Conservation (phyloP, 2,113 vertebrate genomes). For the Gambusia holbrooki region DNA sequence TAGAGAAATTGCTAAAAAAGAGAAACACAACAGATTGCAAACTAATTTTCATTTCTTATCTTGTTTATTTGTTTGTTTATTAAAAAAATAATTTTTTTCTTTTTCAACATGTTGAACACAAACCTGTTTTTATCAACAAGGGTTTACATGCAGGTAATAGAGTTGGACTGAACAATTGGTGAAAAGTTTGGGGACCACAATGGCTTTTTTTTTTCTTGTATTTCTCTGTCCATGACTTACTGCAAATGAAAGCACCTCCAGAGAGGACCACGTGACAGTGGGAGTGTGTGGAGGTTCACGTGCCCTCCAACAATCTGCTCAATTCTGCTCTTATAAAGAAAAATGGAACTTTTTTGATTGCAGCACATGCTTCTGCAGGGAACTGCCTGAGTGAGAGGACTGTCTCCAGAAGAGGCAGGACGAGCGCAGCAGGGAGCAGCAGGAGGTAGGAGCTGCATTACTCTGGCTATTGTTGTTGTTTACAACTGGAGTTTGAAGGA, state of each 20-base stretch:
- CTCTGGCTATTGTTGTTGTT: neutral
- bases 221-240: neutral
- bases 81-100: too few relatives aligned
- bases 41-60: too few relatives aligned
- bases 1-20: too few relatives aligned
- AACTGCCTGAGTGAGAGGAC: slow-evolving; percentile 43
- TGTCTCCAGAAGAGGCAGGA: slow-evolving; percentile 41
- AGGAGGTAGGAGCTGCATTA: slow-evolving; percentile 43
- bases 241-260: slow-evolving; percentile 78
- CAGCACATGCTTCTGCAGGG: slow-evolving; percentile 54
- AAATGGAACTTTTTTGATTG: slow-evolving; percentile 63
- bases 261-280: slow-evolving; percentile 84
- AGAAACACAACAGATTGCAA: too few relatives aligned
- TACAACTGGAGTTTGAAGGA: too few relatives aligned
- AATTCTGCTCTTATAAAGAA: slow-evolving; percentile 75
- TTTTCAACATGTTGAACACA: too few relatives aligned
- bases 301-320: slow-evolving; percentile 81
- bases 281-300: slow-evolving; percentile 82
- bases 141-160: too few relatives aligned
- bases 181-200: neutral
- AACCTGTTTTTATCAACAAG: too few relatives aligned
- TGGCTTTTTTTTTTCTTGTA: neutral
- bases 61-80: too few relatives aligned
- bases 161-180: too few relatives aligned
- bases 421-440: slow-evolving; percentile 44